Conservation (phyloP, 1,140 invertebrate genomes). For the Zaprionus davidi region DNA sequence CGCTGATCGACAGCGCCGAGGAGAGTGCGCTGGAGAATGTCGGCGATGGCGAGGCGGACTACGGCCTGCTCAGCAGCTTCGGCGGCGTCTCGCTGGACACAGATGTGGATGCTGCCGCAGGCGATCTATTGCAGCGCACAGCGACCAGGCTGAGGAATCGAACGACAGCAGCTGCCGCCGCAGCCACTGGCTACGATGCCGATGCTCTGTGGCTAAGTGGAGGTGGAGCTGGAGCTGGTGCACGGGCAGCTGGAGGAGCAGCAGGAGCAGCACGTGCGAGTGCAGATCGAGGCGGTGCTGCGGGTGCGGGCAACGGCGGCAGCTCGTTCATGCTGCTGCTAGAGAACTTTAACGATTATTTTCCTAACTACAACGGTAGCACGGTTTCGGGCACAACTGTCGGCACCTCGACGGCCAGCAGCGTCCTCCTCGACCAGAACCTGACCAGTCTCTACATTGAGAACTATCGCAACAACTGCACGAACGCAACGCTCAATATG, state of each 20-base stretch:
- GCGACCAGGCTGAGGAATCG: constrained; percentile 50
- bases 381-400: constrained; percentile 64
- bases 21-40: constrained; percentile 71
- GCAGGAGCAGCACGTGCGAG: neutral
- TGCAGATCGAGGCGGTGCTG: neutral
- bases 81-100: constrained; percentile 38
- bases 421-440: constrained; percentile 59
- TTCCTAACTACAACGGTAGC: constrained; percentile 85
- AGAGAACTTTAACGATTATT: constrained; percentile 87
- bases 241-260: constrained; percentile 5
- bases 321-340: constrained; percentile 86
- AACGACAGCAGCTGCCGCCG: constrained; percentile 15
- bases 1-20: constrained; percentile 78
- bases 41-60: constrained; percentile 70
- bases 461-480: constrained; percentile 65
- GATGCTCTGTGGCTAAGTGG: constrained; percentile 33
- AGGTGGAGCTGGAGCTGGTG: neutral
- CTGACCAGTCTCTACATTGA: constrained; percentile 69
- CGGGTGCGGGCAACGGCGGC: constrained; percentile 49
- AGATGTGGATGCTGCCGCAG: constrained; percentile 20
- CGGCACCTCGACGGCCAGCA: constrained; percentile 31
- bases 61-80: constrained; percentile 64
- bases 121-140: constrained; percentile 59
- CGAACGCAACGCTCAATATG: constrained; percentile 65
- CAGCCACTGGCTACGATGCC: constrained; percentile 27